Base-by-base conservation (phyloP, 2,888 invertebrate species). In the Cataglyphis livida region DNA sequence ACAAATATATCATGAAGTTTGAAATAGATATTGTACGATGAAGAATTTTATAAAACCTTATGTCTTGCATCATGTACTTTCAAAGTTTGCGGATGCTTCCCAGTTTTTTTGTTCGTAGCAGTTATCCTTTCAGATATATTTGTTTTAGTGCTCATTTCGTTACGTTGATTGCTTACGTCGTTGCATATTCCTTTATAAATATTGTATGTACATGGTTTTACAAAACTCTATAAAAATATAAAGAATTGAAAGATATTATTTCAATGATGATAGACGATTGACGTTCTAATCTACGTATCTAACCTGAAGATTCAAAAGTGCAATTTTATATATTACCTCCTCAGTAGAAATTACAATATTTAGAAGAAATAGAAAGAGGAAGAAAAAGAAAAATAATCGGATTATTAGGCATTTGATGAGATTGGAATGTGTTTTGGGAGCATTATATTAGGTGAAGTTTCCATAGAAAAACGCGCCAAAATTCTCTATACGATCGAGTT, bases 291-390 rank as follows among this genome's bases (percentile, higher is more conserved):
- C 12, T 21, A 25, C 0, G 0, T 25, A 6, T 21, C 1, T 38
- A 71, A 71, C 57, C 71, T 71, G 18, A 57, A 51, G 51, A 51
- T 51, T 18, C 51, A n/a, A 51, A 71, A 38, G 0, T 38, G 25
- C 5, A 0, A 0, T 57, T 21, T 21, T n/a, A 51, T 7, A n/a
- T n/a, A n/a, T n/a, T 48, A 1, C 48, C 18, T 57, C 15, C 3
- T 3, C 5, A 10, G 5, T 10, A 28, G 2, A 28, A 3, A 12
- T 15, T 15, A 12, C 15, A n/a, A 1, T 35, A 35, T 35, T 54
- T 70, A 21, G 6, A 48, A 5, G 18, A 3, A 18, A 41, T 21
- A 48, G 1, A 35, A 7, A 18, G 5, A 48, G 1, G 21, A 7
- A 18, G 5, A 57, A 2, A 21, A 4, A 28, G 35, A 35, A 3